phyloP scores from a whole-genome alignment of 2,797 vertebrate species.

The Trachops cirrhosus region DNA sequence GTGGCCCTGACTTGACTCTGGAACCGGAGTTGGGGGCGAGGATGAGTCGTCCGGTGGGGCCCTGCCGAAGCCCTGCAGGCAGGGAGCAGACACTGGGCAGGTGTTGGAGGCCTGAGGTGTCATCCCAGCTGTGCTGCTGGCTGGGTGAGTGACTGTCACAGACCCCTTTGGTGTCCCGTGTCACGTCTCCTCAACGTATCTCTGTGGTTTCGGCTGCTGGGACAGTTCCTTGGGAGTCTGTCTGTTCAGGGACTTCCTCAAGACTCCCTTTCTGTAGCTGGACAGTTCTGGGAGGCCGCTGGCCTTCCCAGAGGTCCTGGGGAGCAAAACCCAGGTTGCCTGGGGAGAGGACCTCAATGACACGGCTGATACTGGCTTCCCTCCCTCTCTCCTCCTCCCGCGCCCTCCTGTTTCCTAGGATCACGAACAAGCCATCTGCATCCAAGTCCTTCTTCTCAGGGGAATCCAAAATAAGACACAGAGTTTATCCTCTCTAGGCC shows the following conservation, averaged over 20 bases:
- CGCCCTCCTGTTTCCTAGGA: background rate
- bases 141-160: background rate
- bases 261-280: background rate
- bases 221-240: background rate
- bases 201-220: background rate
- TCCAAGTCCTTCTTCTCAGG: background rate
- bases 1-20: background rate
- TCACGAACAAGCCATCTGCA: background rate
- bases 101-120: background rate
- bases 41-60: background rate
- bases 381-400: background rate
- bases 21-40: background rate
- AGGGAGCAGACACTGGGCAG: background rate
- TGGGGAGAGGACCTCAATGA: background rate
- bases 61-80: background rate
- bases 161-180: background rate
- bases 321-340: background rate
- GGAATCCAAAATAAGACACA: background rate
- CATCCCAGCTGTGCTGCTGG: background rate
- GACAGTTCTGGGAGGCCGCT: background rate
- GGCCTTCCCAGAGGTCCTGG: background rate
- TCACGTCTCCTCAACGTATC: background rate
- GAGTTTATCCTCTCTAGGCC: background rate
- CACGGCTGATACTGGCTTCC: background rate
- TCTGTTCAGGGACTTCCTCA: background rate